Conservation (phyloP, 2,113 vertebrate species). For the Ageneiosus marmoratus region DNA sequence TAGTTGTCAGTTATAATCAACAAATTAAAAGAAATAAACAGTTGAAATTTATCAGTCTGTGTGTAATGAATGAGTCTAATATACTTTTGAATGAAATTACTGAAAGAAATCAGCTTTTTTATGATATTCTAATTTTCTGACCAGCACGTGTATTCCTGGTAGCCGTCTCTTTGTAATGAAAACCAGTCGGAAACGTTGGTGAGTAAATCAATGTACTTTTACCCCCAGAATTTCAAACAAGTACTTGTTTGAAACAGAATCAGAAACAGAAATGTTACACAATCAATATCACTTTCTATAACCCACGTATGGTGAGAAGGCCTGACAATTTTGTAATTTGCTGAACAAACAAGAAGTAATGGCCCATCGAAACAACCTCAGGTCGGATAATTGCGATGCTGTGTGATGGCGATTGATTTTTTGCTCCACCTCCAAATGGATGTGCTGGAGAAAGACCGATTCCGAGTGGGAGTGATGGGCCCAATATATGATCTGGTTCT, state of each 20-base stretch:
- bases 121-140: too few species aligned
- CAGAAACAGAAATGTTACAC: slow-evolving; percentile 20
- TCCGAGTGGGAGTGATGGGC: slow-evolving; percentile 48
- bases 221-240: not conserved
- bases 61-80: too few species aligned
- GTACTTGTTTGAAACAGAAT: slow-evolving; percentile 1
- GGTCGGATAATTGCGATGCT: slow-evolving; percentile 54
- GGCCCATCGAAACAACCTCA: slow-evolving; percentile 47
- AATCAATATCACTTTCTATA: slow-evolving; percentile 42
- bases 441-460: slow-evolving; percentile 34
- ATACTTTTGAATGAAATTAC: too few species aligned
- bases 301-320: slow-evolving; percentile 14
- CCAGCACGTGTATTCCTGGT: not conserved
- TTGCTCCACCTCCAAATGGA: slow-evolving; percentile 45
- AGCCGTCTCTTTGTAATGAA: not conserved
- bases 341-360: slow-evolving; percentile 58
- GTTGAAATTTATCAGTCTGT: too few species aligned
- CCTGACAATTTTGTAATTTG: slow-evolving; percentile 48
- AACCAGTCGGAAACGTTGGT: not conserved
- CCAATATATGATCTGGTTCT: slow-evolving; percentile 52
- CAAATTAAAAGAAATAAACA: too few species aligned
- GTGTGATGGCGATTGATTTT: slow-evolving; percentile 57
- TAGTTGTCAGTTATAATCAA: too few species aligned
- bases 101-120: not conserved
- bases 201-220: not conserved